Base-by-base conservation (phyloP, 2,797 vertebrate genomes). In the Sparus aurata region DNA sequence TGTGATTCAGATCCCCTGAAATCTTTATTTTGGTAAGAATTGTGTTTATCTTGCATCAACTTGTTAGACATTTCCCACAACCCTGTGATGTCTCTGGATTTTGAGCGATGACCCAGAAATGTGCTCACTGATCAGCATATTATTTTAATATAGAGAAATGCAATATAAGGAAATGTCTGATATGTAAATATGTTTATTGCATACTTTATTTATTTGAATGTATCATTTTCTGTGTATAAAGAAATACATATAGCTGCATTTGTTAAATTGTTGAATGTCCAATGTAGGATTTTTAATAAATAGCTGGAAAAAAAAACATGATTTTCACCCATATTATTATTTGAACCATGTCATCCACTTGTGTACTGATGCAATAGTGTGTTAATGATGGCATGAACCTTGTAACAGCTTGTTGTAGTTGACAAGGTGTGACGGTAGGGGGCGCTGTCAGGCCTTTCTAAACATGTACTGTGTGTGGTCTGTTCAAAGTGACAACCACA, bases 171-270 rank as follows among this genome's bases (percentile, higher is more conserved):
- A 23, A 68, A 49, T 75, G 38, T 84, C 34, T 53, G 46, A 82
- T 62, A 69, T 91, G 85, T 91, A 83, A 84, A 91, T 92, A 91
- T 85, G 75, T 90, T 79, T 67, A 82, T 83, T 55, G 18, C 18
- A 62, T 71, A 77, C 16, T 84, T 71, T 86, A 90, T 93, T 92
- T 91, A 88, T 89, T 87, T 69, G 11, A 75, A 69, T 64, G 17
- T 86, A 64, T 85, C 16, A 60, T 73, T 80, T 63, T 80, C 1
- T 79, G 46, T 88, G 54, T 72, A 80, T 67, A 73, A 38, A 3
- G 0, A 47, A 59, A 43, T 83, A 57, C 23, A 84, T 66, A 74
- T 81, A 82, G 12, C 61, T 85, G 50, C 47, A 76, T 27, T 69
- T 85, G 30, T 73, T 62, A 50, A 30, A 75, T 82, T 83, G 68